Conservation (phyloP, 2,888 invertebrate genomes). For the Sphaerophoria rueppellii region DNA sequence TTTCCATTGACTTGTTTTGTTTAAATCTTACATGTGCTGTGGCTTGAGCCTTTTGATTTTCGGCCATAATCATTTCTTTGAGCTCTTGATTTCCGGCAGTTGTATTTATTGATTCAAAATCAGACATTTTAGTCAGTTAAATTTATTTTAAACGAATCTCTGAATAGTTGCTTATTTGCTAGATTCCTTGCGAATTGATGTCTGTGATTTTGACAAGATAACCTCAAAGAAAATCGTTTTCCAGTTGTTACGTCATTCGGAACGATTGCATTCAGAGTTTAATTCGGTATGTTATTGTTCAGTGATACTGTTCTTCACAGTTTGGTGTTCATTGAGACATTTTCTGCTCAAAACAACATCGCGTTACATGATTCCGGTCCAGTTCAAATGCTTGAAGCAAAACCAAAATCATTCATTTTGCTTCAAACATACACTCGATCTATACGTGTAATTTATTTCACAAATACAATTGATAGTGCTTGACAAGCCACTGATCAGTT, state of each 20-base stretch:
- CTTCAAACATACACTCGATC: no score
- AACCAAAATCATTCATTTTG: no score
- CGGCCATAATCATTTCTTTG: conserved; percentile 91
- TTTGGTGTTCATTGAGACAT: no score
- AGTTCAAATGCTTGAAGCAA: no score
- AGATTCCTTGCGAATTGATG: conserved; percentile 2
- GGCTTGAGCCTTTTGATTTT: conserved; percentile 94
- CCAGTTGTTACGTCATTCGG: conserved; percentile 5
- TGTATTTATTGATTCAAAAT: conserved; percentile 77
- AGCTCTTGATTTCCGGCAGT: conserved; percentile 86
- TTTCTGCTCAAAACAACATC: no score
- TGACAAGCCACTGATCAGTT: no score
- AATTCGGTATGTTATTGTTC: no score
- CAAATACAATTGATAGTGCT: no score
- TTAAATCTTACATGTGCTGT: conserved; percentile 90
- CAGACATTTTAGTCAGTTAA: conserved; percentile 76
- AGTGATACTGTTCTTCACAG: no score
- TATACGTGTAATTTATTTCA: no score
- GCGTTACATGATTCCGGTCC: no score
- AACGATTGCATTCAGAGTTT: neutral
- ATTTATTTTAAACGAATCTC: conserved; percentile 35
- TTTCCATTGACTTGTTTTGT: neutral
- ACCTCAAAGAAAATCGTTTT: conserved; percentile 29
- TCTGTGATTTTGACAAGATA: conserved; percentile 31
- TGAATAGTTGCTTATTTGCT: neutral